Conservation (phyloP, 2,797 vertebrate genomes). For the Cichlasoma orientale region DNA sequence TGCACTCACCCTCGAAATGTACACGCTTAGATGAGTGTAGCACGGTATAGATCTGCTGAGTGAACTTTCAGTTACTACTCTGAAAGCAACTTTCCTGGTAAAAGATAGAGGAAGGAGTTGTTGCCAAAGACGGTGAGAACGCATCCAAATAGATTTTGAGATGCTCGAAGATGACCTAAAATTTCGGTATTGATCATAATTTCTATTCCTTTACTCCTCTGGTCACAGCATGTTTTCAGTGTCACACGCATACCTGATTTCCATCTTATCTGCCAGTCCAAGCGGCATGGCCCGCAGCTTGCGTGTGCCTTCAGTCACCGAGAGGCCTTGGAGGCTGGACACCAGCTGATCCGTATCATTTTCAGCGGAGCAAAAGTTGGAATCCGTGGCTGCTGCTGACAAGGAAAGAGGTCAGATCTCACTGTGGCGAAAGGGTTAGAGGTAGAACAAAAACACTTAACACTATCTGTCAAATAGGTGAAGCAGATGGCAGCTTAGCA, state of each 20-base stretch:
- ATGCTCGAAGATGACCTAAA: neutral
- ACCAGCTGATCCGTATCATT: conserved; percentile 71
- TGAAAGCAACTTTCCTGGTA: conserved; percentile 49
- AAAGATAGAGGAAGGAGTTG: neutral
- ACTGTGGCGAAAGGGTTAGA: neutral
- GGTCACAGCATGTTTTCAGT: neutral
- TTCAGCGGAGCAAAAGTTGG: conserved; percentile 17
- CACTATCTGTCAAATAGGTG: neutral
- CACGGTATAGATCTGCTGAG: conserved; percentile 23
- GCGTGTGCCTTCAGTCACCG: conserved; percentile 65
- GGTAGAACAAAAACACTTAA: neutral
- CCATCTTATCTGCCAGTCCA: conserved; percentile 80
- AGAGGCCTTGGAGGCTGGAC: conserved; percentile 77
- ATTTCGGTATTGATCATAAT: neutral
- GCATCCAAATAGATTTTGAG: neutral
- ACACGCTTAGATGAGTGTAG: neutral
- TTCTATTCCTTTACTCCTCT: neutral
- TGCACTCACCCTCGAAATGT: conserved; percentile 45
- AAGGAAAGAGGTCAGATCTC: neutral
- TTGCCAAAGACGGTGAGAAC: neutral
- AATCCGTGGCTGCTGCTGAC: neutral
- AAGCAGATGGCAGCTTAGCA: neutral
- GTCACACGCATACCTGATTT: conserved; percentile 73
- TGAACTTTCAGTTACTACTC: neutral
- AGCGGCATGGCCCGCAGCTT: conserved; percentile 80